Base-by-base conservation (phyloP, 2,888 invertebrate genomes). In the Apotomis betuletana region DNA sequence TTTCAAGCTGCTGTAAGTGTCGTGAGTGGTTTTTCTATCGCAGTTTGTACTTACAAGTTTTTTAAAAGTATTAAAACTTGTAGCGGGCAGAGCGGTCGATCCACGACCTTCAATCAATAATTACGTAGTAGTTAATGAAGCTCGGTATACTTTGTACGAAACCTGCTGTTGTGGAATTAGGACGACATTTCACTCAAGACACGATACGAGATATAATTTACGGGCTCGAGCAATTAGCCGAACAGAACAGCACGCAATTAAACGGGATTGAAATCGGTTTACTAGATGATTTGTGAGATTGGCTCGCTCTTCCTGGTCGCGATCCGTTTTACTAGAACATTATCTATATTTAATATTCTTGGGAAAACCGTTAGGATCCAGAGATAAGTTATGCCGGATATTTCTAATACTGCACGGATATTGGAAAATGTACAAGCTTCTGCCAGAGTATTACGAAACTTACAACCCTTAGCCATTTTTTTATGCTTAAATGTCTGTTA, bases 1-100 rank as follows among this genome's bases (percentile, higher is more conserved):
- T 81, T 79, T 51, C 8, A 27, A 46, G 61, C 27, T 49, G 62
- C 1, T 51, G 36, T 62, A 36, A 51, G 61, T 49, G n/a, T 38
- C 12, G 52, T 52, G 10, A 36, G 1, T 38, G 38, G n/a, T 52
- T 52, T 38, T 61, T 61, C 38, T 38, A 5, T 9, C 9, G 38
- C 51, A 63, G 41, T 61, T 9, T 10, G 15, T 44, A 44, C 9
- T 27, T 55, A 27, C 6, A 55, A 36, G 12, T 44, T 49, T 49
- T 12, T 49, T 8, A 27, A 27, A 27, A 27, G 9, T 49, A 49
- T 49, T 49, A 9, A 49, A 49, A 10, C 49, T 49, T 49, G 49
- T n/a, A 36, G 57, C 27, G 4, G 10, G 10, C 49, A 49, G 5
- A 12, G 49, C 49, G 49, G 49, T 49, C 49, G 49, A 49, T 49